Percentiles rank a stretch among this genome's conserved stretches.
phyloP scores from a whole-genome alignment of 2,888 invertebrate genomes.

The Pyrochroa serraticornis region DNA sequence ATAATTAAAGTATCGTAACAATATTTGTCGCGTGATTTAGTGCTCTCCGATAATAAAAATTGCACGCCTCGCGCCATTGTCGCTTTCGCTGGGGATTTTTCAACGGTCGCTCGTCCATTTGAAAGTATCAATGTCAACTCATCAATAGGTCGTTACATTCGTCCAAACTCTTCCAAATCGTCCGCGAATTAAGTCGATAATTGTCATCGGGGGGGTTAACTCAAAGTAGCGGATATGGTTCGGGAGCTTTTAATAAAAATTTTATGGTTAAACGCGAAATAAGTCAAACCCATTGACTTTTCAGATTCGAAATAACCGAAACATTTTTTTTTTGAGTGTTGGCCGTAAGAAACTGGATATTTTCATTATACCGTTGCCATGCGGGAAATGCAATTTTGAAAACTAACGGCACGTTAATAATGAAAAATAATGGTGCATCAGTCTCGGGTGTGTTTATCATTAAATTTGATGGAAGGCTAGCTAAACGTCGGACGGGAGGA shows the following conservation, averaged over 20 bases:
- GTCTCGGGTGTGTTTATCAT: conserved; percentile 54
- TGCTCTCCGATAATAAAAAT: conserved; percentile 26
- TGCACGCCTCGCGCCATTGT: conserved; percentile 10
- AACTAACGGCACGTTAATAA: conserved; percentile 56
- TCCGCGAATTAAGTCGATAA: conserved; percentile 4
- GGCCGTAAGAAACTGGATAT: conserved; percentile 8
- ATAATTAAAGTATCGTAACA: conserved; percentile 31
- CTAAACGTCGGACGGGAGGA: conserved; percentile 39
- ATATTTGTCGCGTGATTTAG: conserved; percentile 29
- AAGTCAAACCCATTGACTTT: not conserved
- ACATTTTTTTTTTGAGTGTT: not conserved
- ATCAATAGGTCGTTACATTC: conserved; percentile 14
- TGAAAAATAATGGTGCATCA: conserved; percentile 59
- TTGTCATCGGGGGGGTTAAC: too few species aligned
- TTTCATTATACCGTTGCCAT: conserved; percentile 33
- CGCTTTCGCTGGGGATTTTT: conserved; percentile 13
- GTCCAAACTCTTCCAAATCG: conserved; percentile 7
- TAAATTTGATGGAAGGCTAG: conserved; percentile 56
- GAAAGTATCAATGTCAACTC: conserved; percentile 19
- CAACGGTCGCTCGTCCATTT: conserved; percentile 1
- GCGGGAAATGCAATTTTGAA: conserved; percentile 55
- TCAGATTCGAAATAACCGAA: not conserved
- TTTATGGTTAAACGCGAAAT: too few species aligned
- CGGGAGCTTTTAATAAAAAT: too few species aligned
- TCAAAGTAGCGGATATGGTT: too few species aligned